Conservation (phyloP, 2,888 invertebrate genomes). For the Papilio gigon region DNA sequence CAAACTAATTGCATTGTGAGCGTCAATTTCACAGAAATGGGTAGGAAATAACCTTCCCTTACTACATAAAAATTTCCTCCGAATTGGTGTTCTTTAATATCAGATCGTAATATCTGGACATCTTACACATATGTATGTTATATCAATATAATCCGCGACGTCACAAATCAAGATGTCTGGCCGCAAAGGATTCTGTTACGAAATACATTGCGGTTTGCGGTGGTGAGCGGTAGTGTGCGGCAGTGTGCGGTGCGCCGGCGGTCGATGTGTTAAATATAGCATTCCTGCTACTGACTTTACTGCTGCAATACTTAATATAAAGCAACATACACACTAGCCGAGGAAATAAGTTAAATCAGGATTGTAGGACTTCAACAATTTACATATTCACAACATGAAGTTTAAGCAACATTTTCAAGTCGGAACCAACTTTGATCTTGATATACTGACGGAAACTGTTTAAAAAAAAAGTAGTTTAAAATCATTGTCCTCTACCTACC, state of each 20-base stretch:
- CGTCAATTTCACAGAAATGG: no score
- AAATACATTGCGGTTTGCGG: slow-evolving; percentile 34
- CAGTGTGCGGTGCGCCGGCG: slow-evolving; percentile 19
- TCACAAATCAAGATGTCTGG: slow-evolving; percentile 25
- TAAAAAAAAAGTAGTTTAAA: no score
- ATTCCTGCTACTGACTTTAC: slow-evolving; percentile 6
- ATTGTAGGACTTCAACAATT: neutral
- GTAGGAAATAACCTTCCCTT: no score
- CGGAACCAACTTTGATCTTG: no score
- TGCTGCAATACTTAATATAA: slow-evolving; percentile 4
- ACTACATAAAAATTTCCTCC: no score
- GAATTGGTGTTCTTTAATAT: no score
- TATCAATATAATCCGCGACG: neutral
- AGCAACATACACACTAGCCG: neutral
- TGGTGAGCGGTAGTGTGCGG: slow-evolving; percentile 29
- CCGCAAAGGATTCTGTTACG: slow-evolving; percentile 37
- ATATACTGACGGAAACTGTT: no score
- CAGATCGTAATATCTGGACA: no score
- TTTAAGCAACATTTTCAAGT: no score
- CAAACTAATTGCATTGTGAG: no score
- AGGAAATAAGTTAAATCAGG: neutral
- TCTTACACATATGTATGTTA: neutral
- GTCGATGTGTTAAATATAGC: slow-evolving; percentile 37
- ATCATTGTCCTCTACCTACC: no score
- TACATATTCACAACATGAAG: no score